Conservation (phyloP, 2,797 vertebrate genomes). For the Hypotaenidia okinawae region DNA sequence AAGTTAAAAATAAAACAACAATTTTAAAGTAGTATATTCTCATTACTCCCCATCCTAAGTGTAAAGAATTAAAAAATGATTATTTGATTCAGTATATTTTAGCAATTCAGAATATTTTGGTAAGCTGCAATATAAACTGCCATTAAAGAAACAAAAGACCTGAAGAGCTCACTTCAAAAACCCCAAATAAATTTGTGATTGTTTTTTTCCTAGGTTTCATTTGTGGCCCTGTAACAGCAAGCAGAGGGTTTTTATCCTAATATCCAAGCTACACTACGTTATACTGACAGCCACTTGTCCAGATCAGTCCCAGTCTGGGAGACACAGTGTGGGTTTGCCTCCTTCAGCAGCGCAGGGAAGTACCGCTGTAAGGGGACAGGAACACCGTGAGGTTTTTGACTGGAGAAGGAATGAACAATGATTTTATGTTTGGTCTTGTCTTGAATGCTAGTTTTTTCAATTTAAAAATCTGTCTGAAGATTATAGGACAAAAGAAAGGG, state of each 20-base stretch:
- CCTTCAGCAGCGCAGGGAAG: background rate
- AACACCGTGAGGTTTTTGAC: background rate
- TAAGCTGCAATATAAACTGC: background rate
- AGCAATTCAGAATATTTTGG: background rate
- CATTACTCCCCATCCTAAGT: background rate
- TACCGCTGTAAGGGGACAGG: background rate
- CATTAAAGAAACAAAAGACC: background rate
- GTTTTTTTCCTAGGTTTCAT: background rate
- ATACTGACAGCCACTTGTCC: background rate
- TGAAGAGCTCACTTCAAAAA: background rate
- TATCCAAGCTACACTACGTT: too few relatives aligned
- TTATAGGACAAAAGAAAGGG: background rate
- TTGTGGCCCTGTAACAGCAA: background rate
- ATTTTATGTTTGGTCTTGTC: background rate
- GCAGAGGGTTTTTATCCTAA: background rate
- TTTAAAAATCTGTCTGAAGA: too few relatives aligned
- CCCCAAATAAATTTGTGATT: background rate
- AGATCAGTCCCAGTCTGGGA: background rate
- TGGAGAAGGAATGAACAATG: background rate
- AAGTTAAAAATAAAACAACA: background rate
- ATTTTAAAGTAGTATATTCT: background rate
- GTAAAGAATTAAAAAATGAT: background rate
- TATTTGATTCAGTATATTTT: background rate
- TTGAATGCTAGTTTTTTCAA: background rate
- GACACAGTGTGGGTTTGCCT: background rate